phyloP scores from a whole-genome alignment of 2,888 invertebrate genomes.

The Acleris sparsana region DNA sequence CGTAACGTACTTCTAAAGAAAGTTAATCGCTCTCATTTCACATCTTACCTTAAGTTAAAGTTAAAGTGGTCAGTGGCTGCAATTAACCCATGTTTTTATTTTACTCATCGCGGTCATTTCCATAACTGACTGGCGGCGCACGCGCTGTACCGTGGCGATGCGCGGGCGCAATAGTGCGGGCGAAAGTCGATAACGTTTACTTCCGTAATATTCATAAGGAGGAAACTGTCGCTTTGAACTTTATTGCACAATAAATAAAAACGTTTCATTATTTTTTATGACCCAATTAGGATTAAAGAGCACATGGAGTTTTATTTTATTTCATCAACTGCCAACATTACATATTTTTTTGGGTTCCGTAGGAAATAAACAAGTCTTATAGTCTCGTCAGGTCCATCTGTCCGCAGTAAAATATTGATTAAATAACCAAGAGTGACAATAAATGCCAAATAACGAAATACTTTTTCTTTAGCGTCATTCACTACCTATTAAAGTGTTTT shows the following conservation, averaged over 20 bases:
- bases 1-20: slow-evolving; percentile 22
- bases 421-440: no score
- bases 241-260: neutral
- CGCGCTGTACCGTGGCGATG: slow-evolving; percentile 72
- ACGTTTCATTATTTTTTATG: no score
- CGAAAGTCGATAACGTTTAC: slow-evolving; percentile 44
- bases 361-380: no score
- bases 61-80: slow-evolving; percentile 66
- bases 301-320: no score
- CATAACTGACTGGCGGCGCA: slow-evolving; percentile 73
- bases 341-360: no score
- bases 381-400: no score
- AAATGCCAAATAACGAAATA: no score
- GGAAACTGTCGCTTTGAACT: slow-evolving; percentile 23
- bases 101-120: slow-evolving; percentile 65
- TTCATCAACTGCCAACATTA: no score
- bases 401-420: no score
- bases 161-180: slow-evolving; percentile 61
- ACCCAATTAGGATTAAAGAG: no score
- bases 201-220: slow-evolving; percentile 31
- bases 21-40: slow-evolving; percentile 44
- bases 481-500: no score
- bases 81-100: slow-evolving; percentile 78
- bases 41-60: slow-evolving; percentile 55
- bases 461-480: no score